Percentiles rank a stretch among this genome's conserved stretches.
Conservation (phyloP, 2,888 invertebrate species). For the Eristalis pertinax region DNA sequence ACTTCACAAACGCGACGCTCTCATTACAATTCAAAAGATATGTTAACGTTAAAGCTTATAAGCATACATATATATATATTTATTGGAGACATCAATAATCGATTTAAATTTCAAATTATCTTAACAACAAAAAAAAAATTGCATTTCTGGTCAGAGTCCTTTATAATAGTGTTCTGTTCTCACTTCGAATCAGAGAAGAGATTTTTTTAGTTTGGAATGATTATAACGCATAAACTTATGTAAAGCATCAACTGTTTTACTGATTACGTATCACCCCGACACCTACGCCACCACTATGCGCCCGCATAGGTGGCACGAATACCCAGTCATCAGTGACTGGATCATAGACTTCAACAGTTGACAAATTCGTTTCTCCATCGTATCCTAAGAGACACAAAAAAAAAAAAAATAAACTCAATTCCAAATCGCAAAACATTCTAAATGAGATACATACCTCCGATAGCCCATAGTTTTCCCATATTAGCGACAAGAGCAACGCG, state of each 20-base stretch:
- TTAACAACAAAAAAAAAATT: conserved; percentile 31
- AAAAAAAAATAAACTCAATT: background rate
- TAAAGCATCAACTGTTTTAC: conserved; percentile 54
- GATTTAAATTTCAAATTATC: conserved; percentile 15
- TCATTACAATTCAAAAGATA: background rate
- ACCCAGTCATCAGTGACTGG: conserved; percentile 88
- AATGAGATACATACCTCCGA: conserved; percentile 83
- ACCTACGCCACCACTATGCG: conserved; percentile 95
- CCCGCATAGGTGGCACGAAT: conserved; percentile 89
- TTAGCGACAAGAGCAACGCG: conserved; percentile 91
- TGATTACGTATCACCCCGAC: conserved; percentile 89
- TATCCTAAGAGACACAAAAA: conserved; percentile 80
- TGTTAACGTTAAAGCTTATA: background rate
- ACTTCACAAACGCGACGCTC: background rate
- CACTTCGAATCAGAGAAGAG: background rate
- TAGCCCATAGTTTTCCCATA: conserved; percentile 91
- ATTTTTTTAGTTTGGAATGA: conserved; percentile 51
- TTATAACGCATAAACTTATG: conserved; percentile 55
- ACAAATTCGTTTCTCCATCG: conserved; percentile 90
- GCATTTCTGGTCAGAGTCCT: conserved; percentile 4
- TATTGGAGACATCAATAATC: conserved; percentile 33
- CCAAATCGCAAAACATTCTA: background rate
- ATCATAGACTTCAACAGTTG: conserved; percentile 92
- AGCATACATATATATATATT: background rate
- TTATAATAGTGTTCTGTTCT: background rate